A percentile compares a stretch with the other conserved stretches of the same genome.
Evolutionary conservation across 2,113 vertebrate genomes (phyloP).

Genomic region (Nansenia antarctica): DNA sequence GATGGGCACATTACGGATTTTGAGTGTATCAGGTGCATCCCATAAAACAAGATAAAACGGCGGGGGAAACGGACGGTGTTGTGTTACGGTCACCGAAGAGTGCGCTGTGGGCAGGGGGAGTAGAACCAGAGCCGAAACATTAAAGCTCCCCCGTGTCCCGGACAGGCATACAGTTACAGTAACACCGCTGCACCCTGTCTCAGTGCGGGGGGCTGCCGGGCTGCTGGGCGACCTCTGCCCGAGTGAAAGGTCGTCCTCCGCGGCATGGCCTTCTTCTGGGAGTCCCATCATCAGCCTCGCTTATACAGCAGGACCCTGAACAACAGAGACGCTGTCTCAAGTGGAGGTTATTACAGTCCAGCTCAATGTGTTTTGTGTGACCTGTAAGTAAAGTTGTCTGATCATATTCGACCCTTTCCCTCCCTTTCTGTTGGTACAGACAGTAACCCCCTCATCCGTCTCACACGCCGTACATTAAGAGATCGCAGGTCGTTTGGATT

Average conservation of each 20-base stretch:
- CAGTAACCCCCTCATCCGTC: no score
- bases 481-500: slow-evolving; percentile 56
- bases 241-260: slow-evolving; percentile 54
- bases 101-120: slow-evolving; percentile 45
- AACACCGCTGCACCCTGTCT: slow-evolving; percentile 16
- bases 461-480: slow-evolving; percentile 61
- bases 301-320: no score
- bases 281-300: slow-evolving; percentile 36
- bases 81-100: slow-evolving; percentile 56
- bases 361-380: no score
- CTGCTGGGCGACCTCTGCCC: slow-evolving; percentile 39
- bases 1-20: slow-evolving; percentile 41
- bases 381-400: no score
- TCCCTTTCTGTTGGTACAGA: no score
- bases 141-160: slow-evolving; percentile 58
- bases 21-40: slow-evolving; percentile 61
- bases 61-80: slow-evolving; percentile 42
- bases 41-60: slow-evolving; percentile 57
- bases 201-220: no score
- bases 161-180: slow-evolving; percentile 54
- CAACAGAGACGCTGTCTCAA: background rate
- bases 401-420: no score
- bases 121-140: slow-evolving; percentile 32
- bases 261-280: slow-evolving; percentile 8
- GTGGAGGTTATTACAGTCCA: slow-evolving; percentile 17